Evolutionary conservation across 2,888 invertebrate species (phyloP).

Genomic region (Toxonevra muliebris): DNA sequence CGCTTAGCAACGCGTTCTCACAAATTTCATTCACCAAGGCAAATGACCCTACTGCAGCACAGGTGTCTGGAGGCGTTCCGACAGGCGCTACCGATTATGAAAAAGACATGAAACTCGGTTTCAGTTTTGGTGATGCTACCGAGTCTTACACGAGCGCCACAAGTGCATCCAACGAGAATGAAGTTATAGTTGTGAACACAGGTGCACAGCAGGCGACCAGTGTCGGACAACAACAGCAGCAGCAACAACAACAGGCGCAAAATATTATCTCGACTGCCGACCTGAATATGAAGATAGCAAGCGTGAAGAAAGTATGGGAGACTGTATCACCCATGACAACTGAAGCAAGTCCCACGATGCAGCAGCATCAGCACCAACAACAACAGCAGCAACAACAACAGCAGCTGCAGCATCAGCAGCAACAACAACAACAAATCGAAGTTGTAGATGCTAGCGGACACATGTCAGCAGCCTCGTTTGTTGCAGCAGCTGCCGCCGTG

Average conservation of each 20-base stretch:
- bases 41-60: conserved; percentile 48
- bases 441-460: conserved; percentile 53
- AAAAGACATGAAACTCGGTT: conserved; percentile 90
- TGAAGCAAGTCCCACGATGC: conserved; percentile 67
- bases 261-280: conserved; percentile 87
- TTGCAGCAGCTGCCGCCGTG: conserved; percentile 51
- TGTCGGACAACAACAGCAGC: conserved; percentile 62
- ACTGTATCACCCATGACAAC: conserved; percentile 73
- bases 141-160: conserved; percentile 66
- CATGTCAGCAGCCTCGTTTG: conserved; percentile 58
- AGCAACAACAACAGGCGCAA: conserved; percentile 49
- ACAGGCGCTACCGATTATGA: conserved; percentile 75
- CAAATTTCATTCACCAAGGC: conserved; percentile 69
- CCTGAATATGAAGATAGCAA: conserved; percentile 92
- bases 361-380: conserved; percentile 48
- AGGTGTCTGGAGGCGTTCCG: conserved; percentile 27
- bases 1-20: conserved; percentile 70
- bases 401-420: conserved; percentile 46
- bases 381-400: conserved; percentile 45
- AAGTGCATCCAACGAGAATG: conserved; percentile 60
- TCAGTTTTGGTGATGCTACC: conserved; percentile 77
- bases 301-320: conserved; percentile 88
- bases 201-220: conserved; percentile 15
- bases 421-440: conserved; percentile 45
- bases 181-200: conserved; percentile 26